phyloP scores from a whole-genome alignment of 2,797 vertebrate species.

The Myripristis murdjan region DNA sequence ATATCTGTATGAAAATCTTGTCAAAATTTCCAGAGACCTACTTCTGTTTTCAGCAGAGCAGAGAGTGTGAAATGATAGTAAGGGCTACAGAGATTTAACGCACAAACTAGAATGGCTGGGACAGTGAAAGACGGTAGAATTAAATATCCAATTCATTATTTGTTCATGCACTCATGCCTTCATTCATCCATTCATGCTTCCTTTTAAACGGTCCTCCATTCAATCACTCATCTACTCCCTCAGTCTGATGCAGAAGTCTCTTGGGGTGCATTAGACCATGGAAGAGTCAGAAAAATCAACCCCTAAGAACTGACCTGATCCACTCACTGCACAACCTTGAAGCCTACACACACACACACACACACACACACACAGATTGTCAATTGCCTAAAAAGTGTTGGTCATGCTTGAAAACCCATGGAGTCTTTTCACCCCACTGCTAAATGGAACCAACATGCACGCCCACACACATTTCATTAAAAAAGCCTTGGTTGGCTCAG shows the following conservation, averaged over 20 bases:
- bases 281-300: slow-evolving; percentile 67
- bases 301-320: slow-evolving; percentile 60
- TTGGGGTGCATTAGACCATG: slow-evolving; percentile 56
- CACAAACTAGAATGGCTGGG: too few species aligned
- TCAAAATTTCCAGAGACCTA: too few species aligned
- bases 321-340: slow-evolving; percentile 67
- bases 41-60: too few species aligned
- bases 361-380: slow-evolving; percentile 17
- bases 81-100: too few species aligned
- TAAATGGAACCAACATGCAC: slow-evolving; percentile 74
- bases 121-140: too few species aligned
- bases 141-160: too few species aligned
- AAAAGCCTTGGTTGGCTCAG: slow-evolving; percentile 57
- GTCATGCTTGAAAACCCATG: slow-evolving; percentile 75
- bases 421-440: slow-evolving; percentile 64
- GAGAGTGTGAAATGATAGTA: too few species aligned
- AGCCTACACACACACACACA: slow-evolving; percentile 11
- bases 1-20: too few species aligned
- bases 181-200: slow-evolving; percentile 52
- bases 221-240: slow-evolving; percentile 51
- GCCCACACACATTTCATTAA: slow-evolving; percentile 72
- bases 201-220: slow-evolving; percentile 42
- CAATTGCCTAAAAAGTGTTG: slow-evolving; percentile 73
- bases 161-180: slow-evolving; percentile 28
- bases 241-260: slow-evolving; percentile 42